Conservation (phyloP, 2,797 vertebrate genomes). For the Macroramphosus scolopax region DNA sequence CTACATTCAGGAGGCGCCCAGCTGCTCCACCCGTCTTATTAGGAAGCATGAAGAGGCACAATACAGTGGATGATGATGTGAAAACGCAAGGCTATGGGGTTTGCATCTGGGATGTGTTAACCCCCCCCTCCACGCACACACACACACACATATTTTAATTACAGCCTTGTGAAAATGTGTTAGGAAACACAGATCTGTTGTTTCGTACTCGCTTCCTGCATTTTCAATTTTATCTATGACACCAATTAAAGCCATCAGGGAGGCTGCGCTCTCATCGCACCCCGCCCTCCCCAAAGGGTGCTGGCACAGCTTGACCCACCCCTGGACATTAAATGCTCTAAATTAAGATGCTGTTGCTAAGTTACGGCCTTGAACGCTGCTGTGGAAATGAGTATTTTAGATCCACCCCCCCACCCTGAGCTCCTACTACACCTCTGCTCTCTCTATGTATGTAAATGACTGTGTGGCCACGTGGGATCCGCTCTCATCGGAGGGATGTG, state of each 20-base stretch:
- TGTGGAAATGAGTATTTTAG: slow-evolving; percentile 34
- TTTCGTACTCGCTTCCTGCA: slow-evolving; percentile 31
- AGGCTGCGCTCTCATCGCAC: slow-evolving; percentile 49
- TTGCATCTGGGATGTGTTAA: too few species aligned
- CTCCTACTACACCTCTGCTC: slow-evolving; percentile 10
- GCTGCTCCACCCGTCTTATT: too few species aligned
- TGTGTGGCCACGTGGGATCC: slow-evolving; percentile 15
- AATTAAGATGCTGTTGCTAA: slow-evolving; percentile 79
- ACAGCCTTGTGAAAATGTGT: slow-evolving; percentile 12
- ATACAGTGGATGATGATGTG: too few species aligned
- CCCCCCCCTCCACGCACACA: too few species aligned
- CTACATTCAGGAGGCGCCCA: too few species aligned
- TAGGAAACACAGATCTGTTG: slow-evolving; percentile 13
- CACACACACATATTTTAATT: too few species aligned
- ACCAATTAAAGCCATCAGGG: slow-evolving; percentile 51
- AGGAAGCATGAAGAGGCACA: too few species aligned
- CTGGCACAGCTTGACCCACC: slow-evolving; percentile 61
- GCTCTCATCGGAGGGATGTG: slow-evolving; percentile 24
- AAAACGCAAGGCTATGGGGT: too few species aligned
- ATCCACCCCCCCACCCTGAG: background rate
- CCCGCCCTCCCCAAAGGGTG: slow-evolving; percentile 42
- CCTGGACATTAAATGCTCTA: slow-evolving; percentile 64
- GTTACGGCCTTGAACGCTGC: slow-evolving; percentile 57
- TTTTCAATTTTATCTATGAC: slow-evolving; percentile 45
- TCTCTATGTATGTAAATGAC: slow-evolving; percentile 35